phyloP scores from a whole-genome alignment of 1,140 invertebrate genomes.

The Bombyx mandarina region DNA sequence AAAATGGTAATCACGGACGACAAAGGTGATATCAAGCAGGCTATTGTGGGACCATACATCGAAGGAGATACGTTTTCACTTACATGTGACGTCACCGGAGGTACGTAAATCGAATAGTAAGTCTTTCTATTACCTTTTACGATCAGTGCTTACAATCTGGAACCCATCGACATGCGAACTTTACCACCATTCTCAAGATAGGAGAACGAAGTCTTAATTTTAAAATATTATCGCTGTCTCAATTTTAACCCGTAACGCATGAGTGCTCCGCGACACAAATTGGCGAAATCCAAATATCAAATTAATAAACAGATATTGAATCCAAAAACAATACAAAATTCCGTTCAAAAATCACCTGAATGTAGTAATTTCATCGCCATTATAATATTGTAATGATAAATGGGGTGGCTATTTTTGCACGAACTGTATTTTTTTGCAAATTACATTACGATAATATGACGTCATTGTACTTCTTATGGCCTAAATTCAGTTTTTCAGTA shows the following conservation, averaged over 20 bases:
- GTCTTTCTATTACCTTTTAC: no score
- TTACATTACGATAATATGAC: no score
- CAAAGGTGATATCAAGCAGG: constrained; percentile 75
- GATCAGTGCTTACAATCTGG: no score
- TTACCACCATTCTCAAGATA: neutral
- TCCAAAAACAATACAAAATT: neutral
- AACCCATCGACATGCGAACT: no score
- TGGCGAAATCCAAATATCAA: neutral
- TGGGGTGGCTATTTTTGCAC: neutral
- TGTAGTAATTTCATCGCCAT: neutral
- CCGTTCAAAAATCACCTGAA: neutral
- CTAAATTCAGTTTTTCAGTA: no score
- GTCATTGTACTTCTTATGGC: no score
- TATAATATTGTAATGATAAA: neutral
- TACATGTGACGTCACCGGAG: constrained; percentile 85
- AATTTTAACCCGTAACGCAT: neutral
- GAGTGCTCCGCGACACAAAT: no score
- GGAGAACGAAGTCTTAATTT: neutral
- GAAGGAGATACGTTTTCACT: constrained; percentile 82
- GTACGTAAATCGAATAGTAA: constrained; percentile 66
- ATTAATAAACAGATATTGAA: neutral
- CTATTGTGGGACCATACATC: constrained; percentile 81
- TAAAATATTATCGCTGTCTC: neutral
- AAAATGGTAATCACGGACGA: constrained; percentile 82
- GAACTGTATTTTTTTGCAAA: no score